Conservation (phyloP, 2,888 invertebrate genomes). For the Crioceris asparagi region DNA sequence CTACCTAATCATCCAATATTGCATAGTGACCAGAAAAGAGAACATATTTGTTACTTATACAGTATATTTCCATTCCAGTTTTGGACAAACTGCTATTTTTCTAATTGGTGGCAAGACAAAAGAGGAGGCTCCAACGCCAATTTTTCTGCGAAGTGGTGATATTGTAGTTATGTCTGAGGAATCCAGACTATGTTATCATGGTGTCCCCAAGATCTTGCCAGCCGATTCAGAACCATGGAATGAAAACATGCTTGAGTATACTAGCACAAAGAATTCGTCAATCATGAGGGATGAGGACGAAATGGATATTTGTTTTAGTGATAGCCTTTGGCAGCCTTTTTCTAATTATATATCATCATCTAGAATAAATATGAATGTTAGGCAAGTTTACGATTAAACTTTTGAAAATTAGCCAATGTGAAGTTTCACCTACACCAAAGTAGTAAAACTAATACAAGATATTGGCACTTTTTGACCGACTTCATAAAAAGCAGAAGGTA, state of each 20-base stretch:
- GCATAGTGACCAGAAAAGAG: too few relatives aligned
- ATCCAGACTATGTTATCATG: constrained; percentile 83
- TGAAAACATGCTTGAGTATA: too few relatives aligned
- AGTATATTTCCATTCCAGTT: constrained; percentile 45
- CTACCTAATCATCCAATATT: too few relatives aligned
- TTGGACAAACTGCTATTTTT: constrained; percentile 92
- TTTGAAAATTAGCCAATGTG: too few relatives aligned
- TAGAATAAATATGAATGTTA: constrained; percentile 87
- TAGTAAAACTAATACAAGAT: too few relatives aligned
- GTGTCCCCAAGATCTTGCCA: constrained; percentile 75
- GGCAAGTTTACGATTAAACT: too few relatives aligned
- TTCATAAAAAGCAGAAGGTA: too few relatives aligned
- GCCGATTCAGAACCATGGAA: constrained; percentile 43
- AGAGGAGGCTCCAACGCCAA: constrained; percentile 53
- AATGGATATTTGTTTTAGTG: constrained; percentile 17
- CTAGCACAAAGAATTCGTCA: too few relatives aligned
- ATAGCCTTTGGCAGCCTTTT: not conserved
- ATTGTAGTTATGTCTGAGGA: constrained; percentile 80
- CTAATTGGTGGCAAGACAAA: constrained; percentile 74
- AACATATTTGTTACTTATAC: not conserved
- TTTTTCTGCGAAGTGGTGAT: constrained; percentile 82
- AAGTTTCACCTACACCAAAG: too few relatives aligned
- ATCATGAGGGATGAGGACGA: constrained; percentile 6
- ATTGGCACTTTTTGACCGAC: too few relatives aligned
- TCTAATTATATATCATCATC: constrained; percentile 32